Evolutionary conservation across 2,797 vertebrate genomes (phyloP), one percentile per base, ranked within the genome.

Genomic region (Ceryle rudis): DNA sequence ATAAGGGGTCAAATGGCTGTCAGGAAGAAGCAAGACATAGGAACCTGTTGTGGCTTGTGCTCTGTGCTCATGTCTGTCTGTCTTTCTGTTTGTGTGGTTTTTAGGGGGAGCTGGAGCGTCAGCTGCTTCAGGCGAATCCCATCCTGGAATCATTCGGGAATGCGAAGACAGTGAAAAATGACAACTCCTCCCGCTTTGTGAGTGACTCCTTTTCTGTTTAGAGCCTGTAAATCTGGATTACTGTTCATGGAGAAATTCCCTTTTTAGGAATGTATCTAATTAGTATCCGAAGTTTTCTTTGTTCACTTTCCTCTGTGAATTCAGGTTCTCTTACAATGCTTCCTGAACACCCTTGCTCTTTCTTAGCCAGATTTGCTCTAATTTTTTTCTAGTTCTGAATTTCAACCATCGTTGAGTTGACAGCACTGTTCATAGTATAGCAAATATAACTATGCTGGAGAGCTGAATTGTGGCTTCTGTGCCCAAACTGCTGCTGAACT

Each of bases 141-240:
- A 99, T 99, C 91, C 98, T 99, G 81, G 99, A 99, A 94, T 99
- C 99, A 29, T 99, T 99, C 35, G 99, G 99, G 83, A 99, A 99
- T 11, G 99, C 99, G 26, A 99, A 99, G 98, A 99, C 99, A 8
- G 99, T 99, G 98, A 99, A 99, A 97, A 99, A 99, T 28, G 99
- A 99, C 98, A 99, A 99, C 97, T 99, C 99, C 3, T 99, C 99
- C 79, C 99, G 99, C 96, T 99, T 99, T 96, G 99, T 99, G 98
- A 99, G 99, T 99, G 47, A 15, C 31, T 39, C 7, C n/a, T 61
- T 20, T 46, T 35, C 41, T 52, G 10, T 21, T 31, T 7, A 20
- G 33, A 35, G 21, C 0, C 46, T 88, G 42, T 5, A 9, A 17
- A 22, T 21, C 55, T 57, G n/a, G 5, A 4, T 9, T 47, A 6